Conservation (phyloP, 2,888 invertebrate genomes). For the Phania funesta region DNA sequence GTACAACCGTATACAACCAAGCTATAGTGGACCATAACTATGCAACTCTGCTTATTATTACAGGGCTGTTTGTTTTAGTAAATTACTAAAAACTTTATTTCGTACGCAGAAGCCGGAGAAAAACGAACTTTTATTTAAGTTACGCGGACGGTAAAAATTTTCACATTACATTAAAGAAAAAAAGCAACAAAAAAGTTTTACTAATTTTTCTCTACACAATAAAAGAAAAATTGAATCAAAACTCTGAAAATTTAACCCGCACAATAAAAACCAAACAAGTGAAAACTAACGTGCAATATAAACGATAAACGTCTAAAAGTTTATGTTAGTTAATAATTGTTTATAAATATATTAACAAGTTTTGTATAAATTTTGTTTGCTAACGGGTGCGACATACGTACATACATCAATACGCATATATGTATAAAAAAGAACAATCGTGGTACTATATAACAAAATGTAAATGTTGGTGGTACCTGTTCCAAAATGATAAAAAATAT, state of each 20-base stretch:
- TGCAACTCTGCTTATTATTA: conserved; percentile 4
- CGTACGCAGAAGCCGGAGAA: conserved; percentile 64
- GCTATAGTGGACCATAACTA: neutral
- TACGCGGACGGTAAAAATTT: conserved; percentile 46
- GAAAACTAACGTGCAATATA: conserved; percentile 29
- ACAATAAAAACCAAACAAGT: conserved; percentile 8
- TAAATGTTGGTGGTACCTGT: neutral
- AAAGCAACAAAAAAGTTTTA: conserved; percentile 51
- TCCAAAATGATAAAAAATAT: neutral
- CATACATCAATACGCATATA: conserved; percentile 18
- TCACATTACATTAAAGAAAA: conserved; percentile 31
- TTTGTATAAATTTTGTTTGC: conserved; percentile 21
- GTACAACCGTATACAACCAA: neutral
- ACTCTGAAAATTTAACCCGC: conserved; percentile 26
- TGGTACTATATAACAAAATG: too few relatives aligned
- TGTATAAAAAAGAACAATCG: neutral
- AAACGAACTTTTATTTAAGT: conserved; percentile 51
- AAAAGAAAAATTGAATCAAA: conserved; percentile 56
- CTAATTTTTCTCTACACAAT: conserved; percentile 64
- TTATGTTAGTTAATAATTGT: conserved; percentile 25
- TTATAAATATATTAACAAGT: conserved; percentile 37
- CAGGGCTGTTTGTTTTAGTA: conserved; percentile 45
- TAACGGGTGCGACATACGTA: conserved; percentile 65
- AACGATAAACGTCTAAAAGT: conserved; percentile 16
- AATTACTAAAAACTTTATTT: conserved; percentile 40